Percentiles rank a stretch among this genome's conserved stretches.
Conservation (phyloP, 92 coral and sea anemone genomes). For the Epizoanthus scotinus region DNA sequence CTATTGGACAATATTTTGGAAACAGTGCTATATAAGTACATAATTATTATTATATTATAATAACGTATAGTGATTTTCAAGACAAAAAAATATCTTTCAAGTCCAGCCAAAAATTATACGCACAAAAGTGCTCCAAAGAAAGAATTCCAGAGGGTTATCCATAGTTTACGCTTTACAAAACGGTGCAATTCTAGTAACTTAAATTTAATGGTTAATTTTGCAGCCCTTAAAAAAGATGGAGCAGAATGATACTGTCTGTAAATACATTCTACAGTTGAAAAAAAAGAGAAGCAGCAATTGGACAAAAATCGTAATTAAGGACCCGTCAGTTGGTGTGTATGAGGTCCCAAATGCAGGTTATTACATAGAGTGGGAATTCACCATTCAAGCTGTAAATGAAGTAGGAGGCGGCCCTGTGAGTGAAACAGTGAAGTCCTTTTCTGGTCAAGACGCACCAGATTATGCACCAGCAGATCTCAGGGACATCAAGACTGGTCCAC, state of each 20-base stretch:
- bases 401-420: conserved; percentile 61
- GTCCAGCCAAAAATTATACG: no score
- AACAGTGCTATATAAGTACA: no score
- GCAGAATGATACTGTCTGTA: conserved; percentile 62
- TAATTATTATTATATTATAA: no score
- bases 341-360: conserved; percentile 73
- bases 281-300: neutral
- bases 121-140: no score
- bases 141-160: no score
- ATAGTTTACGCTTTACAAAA: no score
- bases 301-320: neutral
- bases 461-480: conserved; percentile 48
- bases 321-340: conserved; percentile 31
- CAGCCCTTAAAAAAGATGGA: conserved; percentile 77
- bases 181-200: no score
- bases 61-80: no score
- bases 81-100: no score
- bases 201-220: neutral
- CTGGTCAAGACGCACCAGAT: conserved; percentile 86
- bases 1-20: no score
- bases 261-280: conserved; percentile 49
- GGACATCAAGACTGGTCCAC: conserved; percentile 47
- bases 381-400: conserved; percentile 60
- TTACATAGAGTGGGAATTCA: conserved; percentile 72
- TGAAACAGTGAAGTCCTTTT: conserved; percentile 45